Conservation (phyloP, 2,113 vertebrate genomes). For the Chloroceryle aenea region DNA sequence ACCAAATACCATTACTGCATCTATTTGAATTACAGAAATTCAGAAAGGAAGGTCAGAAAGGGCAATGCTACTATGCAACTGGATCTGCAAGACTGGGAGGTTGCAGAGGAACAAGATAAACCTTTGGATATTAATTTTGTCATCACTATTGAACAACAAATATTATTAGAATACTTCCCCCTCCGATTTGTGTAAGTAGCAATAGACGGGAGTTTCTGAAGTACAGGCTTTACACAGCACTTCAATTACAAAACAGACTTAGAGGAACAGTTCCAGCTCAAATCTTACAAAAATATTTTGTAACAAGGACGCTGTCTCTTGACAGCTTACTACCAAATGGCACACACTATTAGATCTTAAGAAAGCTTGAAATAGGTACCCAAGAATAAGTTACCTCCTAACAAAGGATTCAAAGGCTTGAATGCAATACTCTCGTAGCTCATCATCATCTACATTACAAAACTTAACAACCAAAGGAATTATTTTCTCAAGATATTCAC, state of each 20-base stretch:
- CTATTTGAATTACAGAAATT: background rate
- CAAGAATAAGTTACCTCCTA: conserved; percentile 82
- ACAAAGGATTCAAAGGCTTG: conserved; percentile 99
- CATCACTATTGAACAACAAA: background rate
- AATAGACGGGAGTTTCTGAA: background rate
- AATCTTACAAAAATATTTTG: background rate
- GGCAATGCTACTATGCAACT: background rate
- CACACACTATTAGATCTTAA: background rate
- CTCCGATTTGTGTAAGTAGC: background rate
- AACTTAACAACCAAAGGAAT: conserved; percentile 99
- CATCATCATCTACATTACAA: conserved; percentile 97
- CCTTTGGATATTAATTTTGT: background rate
- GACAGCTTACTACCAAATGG: background rate
- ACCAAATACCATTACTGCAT: background rate
- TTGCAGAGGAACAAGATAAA: background rate
- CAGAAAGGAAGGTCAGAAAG: background rate
- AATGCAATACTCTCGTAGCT: conserved; percentile 97
- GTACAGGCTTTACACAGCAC: background rate
- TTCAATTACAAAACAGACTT: background rate
- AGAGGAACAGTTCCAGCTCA: background rate
- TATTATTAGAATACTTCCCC: background rate
- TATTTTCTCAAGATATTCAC: conserved; percentile 98
- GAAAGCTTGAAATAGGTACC: background rate
- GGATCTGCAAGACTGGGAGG: background rate
- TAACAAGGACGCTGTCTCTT: background rate